Evolutionary conservation across 2,797 vertebrate species (phyloP).

Genomic region (Mormyrus hasselquistii): DNA sequence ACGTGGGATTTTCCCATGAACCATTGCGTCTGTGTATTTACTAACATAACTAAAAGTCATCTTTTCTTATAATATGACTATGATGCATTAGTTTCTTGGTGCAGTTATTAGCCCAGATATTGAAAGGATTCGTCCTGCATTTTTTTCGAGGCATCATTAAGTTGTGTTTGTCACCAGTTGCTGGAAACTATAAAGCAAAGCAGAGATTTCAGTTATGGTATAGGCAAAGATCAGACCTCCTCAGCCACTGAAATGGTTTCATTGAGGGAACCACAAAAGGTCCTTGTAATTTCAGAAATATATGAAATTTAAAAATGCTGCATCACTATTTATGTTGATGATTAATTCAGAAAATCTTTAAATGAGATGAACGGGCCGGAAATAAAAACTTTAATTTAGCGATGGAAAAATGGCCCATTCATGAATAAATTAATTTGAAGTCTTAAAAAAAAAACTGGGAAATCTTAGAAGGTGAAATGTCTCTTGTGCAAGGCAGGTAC

Average conservation of each 20-base stretch:
- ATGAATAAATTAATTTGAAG: background rate
- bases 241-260: background rate
- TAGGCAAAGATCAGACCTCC: background rate
- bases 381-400: background rate
- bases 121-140: background rate
- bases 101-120: background rate
- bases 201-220: background rate
- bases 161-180: background rate
- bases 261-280: background rate
- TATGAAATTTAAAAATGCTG: background rate
- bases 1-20: background rate
- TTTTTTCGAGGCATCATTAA: background rate
- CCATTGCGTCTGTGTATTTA: background rate
- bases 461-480: conserved; percentile 1
- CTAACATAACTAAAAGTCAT: background rate
- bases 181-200: background rate
- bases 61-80: background rate
- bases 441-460: background rate
- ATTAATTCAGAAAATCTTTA: background rate
- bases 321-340: background rate
- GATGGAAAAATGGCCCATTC: background rate
- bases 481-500: conserved; percentile 47
- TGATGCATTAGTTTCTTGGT: background rate
- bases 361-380: background rate
- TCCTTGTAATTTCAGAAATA: background rate